phyloP scores from a whole-genome alignment of 53 echinoderm and acorn worm genomes.

The Holothuria scabra region DNA sequence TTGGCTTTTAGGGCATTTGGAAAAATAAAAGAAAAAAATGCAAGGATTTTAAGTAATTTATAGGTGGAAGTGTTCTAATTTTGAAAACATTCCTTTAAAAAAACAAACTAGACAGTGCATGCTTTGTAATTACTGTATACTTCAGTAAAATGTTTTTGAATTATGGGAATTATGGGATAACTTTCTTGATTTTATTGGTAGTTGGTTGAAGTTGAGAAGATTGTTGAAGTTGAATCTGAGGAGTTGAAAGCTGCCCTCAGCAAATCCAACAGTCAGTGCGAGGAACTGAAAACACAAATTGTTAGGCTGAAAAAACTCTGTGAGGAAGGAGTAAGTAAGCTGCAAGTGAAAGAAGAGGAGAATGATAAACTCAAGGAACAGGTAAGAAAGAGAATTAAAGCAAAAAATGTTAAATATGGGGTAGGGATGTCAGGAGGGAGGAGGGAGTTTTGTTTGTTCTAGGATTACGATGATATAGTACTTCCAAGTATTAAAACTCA shows the following conservation, averaged over 20 bases:
- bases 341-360: slow-evolving; percentile 59
- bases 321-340: slow-evolving; percentile 46
- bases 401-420: no score
- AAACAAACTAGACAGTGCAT: no score
- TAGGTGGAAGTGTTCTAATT: no score
- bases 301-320: slow-evolving; percentile 49
- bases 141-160: neutral
- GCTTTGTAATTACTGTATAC: no score
- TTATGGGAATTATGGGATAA: neutral
- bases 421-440: no score
- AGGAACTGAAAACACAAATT: slow-evolving; percentile 62
- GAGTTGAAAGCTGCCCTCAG: slow-evolving; percentile 67
- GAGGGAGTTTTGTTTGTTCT: no score
- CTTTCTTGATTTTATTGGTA: slow-evolving; percentile 33
- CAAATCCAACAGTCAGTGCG: slow-evolving; percentile 63
- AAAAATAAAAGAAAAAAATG: no score
- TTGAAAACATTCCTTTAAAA: no score
- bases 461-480: no score
- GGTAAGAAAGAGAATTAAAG: slow-evolving; percentile 41
- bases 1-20: no score
- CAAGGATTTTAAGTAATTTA: no score
- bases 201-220: slow-evolving; percentile 88
- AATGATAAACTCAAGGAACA: slow-evolving; percentile 68
- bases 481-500: no score
- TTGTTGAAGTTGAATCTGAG: slow-evolving; percentile 86